A percentile compares a stretch with the other conserved stretches of the same genome.
Conservation (phyloP, 2,888 invertebrate genomes). For the Melanostoma mellinum region DNA sequence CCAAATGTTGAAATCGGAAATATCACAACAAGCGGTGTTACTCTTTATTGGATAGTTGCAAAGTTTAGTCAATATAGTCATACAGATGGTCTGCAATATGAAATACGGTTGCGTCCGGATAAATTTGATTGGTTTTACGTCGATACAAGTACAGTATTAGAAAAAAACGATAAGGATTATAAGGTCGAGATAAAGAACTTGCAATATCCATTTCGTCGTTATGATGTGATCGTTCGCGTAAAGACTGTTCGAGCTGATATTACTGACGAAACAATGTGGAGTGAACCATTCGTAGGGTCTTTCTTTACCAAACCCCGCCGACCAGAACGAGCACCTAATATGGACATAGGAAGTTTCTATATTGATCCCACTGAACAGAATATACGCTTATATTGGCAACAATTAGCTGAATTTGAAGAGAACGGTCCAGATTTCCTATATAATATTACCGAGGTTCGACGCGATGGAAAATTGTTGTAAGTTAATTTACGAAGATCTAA, state of each 20-base stretch:
- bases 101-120: constrained; percentile 76
- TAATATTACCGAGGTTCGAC: constrained; percentile 82
- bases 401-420: constrained; percentile 86
- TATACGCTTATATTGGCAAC: constrained; percentile 91
- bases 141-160: constrained; percentile 48
- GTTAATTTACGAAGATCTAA: constrained; percentile 52
- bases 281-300: constrained; percentile 84
- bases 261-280: constrained; percentile 86
- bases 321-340: constrained; percentile 87
- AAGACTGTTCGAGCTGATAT: constrained; percentile 83
- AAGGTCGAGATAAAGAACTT: constrained; percentile 76
- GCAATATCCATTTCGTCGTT: constrained; percentile 81
- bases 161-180: constrained; percentile 73
- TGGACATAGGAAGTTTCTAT: constrained; percentile 89
- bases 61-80: constrained; percentile 75
- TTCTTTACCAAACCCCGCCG: constrained; percentile 84
- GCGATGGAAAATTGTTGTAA: constrained; percentile 76
- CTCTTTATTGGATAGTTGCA: constrained; percentile 77
- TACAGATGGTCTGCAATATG: constrained; percentile 77
- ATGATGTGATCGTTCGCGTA: constrained; percentile 88
- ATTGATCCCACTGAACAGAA: constrained; percentile 85
- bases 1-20: constrained; percentile 77
- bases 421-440: constrained; percentile 91
- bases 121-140: constrained; percentile 68
- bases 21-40: constrained; percentile 76